Evolutionary conservation across 2,797 vertebrate genomes (phyloP).

Genomic region (Erpetoichthys calabaricus): DNA sequence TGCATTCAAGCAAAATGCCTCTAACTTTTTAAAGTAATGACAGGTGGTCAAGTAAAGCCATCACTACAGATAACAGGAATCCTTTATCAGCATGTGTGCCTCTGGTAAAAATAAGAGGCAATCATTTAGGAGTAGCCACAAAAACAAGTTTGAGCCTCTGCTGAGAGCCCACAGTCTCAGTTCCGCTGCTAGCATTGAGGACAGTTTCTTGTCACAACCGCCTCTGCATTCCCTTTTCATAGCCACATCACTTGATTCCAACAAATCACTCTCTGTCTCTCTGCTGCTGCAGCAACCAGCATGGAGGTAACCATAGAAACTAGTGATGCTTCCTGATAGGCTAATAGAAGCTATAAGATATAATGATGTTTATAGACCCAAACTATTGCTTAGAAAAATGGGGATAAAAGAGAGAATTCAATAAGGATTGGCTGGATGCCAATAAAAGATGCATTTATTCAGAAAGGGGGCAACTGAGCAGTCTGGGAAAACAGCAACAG

Average conservation of each 20-base stretch:
- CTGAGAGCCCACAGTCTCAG: neutral
- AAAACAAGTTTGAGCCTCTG: too few relatives aligned
- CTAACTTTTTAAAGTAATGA: too few relatives aligned
- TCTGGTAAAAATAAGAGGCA: too few relatives aligned
- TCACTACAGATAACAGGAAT: too few relatives aligned
- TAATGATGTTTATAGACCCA: neutral
- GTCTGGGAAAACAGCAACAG: too few relatives aligned
- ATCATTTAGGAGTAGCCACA: too few relatives aligned
- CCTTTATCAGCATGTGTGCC: too few relatives aligned
- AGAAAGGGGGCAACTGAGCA: too few relatives aligned
- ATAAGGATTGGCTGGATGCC: too few relatives aligned
- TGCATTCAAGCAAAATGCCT: too few relatives aligned
- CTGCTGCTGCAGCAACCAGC: conserved; percentile 4
- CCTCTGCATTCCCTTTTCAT: neutral
- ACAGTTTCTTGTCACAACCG: neutral
- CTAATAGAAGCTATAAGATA: neutral
- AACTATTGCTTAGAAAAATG: neutral
- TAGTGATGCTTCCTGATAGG: neutral
- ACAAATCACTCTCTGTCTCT: neutral
- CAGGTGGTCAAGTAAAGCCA: too few relatives aligned
- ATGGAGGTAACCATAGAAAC: neutral
- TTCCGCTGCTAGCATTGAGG: neutral
- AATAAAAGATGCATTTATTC: too few relatives aligned
- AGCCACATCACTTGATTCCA: neutral
- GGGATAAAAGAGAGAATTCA: neutral